phyloP scores from a whole-genome alignment of 2,797 vertebrate species.

The Falco columbarius region DNA sequence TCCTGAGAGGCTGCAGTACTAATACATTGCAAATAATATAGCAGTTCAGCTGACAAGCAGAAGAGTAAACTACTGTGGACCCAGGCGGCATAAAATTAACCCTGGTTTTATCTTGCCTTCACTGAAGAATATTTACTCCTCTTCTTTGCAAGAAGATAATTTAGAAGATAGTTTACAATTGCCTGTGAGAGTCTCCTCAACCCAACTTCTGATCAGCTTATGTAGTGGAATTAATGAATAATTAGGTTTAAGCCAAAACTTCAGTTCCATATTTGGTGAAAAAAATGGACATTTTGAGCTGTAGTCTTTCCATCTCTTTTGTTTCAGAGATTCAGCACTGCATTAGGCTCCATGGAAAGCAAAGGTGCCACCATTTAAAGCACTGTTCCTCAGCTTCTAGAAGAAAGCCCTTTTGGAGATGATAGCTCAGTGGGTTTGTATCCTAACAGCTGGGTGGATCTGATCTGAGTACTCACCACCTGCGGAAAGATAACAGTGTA shows the following conservation, averaged over 20 bases:
- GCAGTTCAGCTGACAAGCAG: background rate
- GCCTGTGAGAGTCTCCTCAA: background rate
- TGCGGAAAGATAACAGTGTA: background rate
- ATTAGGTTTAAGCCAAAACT: background rate
- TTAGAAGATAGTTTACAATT: conserved; percentile 9
- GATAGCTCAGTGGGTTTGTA: background rate
- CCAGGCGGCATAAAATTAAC: conserved; percentile 22
- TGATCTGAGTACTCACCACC: background rate
- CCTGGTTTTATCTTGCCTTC: conserved; percentile 9
- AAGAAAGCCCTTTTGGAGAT: background rate
- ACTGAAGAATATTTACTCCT: background rate
- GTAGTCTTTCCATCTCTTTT: background rate
- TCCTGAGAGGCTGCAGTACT: background rate
- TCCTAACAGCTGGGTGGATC: background rate
- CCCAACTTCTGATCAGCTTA: background rate
- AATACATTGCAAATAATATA: background rate
- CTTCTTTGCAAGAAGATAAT: background rate
- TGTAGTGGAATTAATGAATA: background rate
- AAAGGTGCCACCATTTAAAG: background rate
- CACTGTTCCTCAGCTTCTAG: background rate
- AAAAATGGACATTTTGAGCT: background rate
- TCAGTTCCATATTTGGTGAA: background rate
- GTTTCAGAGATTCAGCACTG: background rate
- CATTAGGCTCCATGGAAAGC: background rate
- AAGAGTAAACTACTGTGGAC: background rate